phyloP scores from a whole-genome alignment of 2,797 vertebrate genomes.

The Centroberyx gerrardi region DNA sequence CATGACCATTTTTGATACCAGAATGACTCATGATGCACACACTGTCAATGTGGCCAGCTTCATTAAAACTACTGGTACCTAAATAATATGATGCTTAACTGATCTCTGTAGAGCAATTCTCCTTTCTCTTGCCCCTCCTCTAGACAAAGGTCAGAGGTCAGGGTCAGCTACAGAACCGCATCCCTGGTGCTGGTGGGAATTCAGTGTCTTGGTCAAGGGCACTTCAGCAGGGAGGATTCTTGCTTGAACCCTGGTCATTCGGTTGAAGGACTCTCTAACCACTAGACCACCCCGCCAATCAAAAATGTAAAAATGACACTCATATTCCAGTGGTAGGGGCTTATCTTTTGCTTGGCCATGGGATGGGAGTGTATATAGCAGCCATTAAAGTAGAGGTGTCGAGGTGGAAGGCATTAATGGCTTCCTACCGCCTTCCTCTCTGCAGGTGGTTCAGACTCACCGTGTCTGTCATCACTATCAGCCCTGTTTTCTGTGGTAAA shows the following conservation, averaged over 20 bases:
- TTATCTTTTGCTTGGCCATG: conserved; percentile 78
- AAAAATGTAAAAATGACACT: conserved; percentile 28
- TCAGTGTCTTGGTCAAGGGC: no score
- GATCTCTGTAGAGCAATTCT: neutral
- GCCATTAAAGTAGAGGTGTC: conserved; percentile 86
- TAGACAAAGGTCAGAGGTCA: conserved; percentile 1
- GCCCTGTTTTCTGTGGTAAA: conserved; percentile 83
- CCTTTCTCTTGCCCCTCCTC: conserved; percentile 1
- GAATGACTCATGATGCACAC: no score
- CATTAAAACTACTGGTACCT: no score
- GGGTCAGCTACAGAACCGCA: neutral
- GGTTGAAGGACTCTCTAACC: no score
- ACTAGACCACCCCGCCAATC: neutral
- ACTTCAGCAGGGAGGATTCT: no score
- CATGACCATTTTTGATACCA: no score
- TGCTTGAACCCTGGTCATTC: no score
- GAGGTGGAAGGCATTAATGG: conserved; percentile 87
- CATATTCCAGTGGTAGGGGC: conserved; percentile 48
- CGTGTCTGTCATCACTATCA: conserved; percentile 88
- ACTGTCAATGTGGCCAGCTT: no score
- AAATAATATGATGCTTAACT: neutral
- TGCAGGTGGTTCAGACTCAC: conserved; percentile 88
- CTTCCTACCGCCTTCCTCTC: conserved; percentile 87
- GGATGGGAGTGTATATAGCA: conserved; percentile 75
- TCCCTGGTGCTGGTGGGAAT: no score